phyloP scores from a whole-genome alignment of 2,797 vertebrate genomes.

The Scolopax rusticola region DNA sequence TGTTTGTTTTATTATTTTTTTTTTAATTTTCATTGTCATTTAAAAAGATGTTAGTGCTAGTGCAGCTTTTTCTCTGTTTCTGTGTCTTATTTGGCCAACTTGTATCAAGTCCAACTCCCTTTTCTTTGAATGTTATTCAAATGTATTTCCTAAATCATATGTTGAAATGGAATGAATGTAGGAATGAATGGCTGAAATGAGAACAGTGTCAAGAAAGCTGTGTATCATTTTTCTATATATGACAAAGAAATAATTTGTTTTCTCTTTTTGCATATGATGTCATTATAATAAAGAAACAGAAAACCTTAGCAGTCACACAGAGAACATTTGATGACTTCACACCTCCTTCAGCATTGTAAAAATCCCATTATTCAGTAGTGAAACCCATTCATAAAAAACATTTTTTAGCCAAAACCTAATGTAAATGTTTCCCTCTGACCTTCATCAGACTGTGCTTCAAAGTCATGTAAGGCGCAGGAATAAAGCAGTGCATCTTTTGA shows the following conservation, averaged over 20 bases:
- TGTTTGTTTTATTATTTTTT: neutral
- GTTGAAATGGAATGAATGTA: too few relatives aligned
- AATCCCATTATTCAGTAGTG: neutral
- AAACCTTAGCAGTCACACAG: neutral
- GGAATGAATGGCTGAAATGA: neutral
- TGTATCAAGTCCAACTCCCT: rapidly evolving
- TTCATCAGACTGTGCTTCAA: neutral
- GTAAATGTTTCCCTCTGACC: neutral
- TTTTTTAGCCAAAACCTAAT: neutral
- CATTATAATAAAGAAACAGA: neutral
- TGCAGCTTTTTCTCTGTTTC: neutral
- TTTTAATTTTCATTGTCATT: neutral
- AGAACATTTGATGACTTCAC: neutral
- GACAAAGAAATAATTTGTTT: neutral
- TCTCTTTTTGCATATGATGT: neutral
- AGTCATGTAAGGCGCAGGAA: neutral
- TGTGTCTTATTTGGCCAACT: neutral
- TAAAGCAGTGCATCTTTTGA: neutral
- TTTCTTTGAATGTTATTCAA: neutral
- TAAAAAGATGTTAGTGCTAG: neutral
- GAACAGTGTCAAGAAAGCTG: neutral
- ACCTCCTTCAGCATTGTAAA: neutral
- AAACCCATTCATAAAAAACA: neutral
- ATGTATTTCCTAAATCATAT: too few relatives aligned
- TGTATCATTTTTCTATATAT: neutral